Percentiles rank a stretch among this genome's conserved stretches.
Evolutionary conservation across 2,113 vertebrate species (phyloP).

Genomic region (Chionomys nivalis): DNA sequence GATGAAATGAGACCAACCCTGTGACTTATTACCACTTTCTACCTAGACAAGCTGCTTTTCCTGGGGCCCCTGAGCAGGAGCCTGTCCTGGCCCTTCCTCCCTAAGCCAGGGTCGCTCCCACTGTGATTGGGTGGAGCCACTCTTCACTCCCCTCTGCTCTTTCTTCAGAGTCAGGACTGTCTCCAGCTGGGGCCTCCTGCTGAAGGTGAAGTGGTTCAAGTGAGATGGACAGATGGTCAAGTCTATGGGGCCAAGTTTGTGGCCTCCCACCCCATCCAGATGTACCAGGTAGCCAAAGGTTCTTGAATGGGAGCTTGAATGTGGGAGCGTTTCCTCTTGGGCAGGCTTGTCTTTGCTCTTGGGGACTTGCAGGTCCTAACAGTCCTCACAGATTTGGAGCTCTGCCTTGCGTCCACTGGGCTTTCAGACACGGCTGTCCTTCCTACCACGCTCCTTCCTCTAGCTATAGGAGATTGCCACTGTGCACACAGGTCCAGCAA

Average conservation of each 20-base stretch:
- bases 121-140: not conserved
- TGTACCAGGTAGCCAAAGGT: conserved; percentile 93
- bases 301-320: not conserved
- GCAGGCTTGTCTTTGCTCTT: conserved; percentile 34
- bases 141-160: conserved; percentile 14
- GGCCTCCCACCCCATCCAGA: conserved; percentile 94
- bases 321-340: not conserved
- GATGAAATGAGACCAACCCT: not conserved
- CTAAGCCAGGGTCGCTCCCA: not conserved
- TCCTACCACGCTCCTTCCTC: not conserved
- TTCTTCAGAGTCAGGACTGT: conserved; percentile 94
- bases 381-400: not conserved
- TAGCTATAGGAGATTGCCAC: not conserved
- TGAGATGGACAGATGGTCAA: conserved; percentile 97
- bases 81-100: not conserved
- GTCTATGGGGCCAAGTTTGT: conserved; percentile 98
- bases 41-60: not conserved
- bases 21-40: not conserved
- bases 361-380: not conserved
- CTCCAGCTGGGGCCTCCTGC: conserved; percentile 92
- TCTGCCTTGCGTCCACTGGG: not conserved
- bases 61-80: not conserved
- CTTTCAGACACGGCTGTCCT: not conserved
- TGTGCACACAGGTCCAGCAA: not conserved
- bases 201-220: conserved; percentile 94